Conservation (phyloP, 1,140 invertebrate species). For the Drosophila orosa region DNA sequence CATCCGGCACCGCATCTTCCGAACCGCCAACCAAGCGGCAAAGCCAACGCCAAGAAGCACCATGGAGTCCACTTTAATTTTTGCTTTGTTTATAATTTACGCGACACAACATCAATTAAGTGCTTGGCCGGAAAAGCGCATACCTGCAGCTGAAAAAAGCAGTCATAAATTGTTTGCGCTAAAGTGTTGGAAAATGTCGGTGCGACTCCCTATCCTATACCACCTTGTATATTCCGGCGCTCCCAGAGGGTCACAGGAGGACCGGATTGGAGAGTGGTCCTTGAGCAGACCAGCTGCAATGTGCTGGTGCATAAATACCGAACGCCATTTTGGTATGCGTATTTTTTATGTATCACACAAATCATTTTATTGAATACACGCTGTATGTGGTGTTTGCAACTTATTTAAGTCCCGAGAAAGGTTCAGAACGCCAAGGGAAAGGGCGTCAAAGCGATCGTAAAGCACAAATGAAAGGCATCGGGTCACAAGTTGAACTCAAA, state of each 20-base stretch:
- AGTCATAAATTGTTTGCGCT: slow-evolving; percentile 75
- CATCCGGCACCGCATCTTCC: slow-evolving; percentile 63
- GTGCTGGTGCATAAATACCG: slow-evolving; percentile 65
- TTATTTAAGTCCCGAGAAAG: slow-evolving; percentile 47
- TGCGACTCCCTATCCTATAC: slow-evolving; percentile 11
- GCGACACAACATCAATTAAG: slow-evolving; percentile 83
- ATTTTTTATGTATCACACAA: slow-evolving; percentile 66
- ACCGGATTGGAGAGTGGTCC: not conserved
- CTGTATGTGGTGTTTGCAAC: slow-evolving; percentile 18
- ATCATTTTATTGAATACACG: slow-evolving; percentile 68
- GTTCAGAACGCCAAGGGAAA: not conserved
- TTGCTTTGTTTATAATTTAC: slow-evolving; percentile 83
- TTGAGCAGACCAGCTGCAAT: slow-evolving; percentile 60
- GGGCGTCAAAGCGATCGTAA: too few species aligned
- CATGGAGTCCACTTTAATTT: slow-evolving; percentile 78
- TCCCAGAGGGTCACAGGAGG: slow-evolving; percentile 19
- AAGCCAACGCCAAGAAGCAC: slow-evolving; percentile 36
- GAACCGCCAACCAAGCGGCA: slow-evolving; percentile 17
- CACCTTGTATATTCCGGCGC: slow-evolving; percentile 9
- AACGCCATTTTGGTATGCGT: slow-evolving; percentile 69
- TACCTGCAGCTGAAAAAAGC: slow-evolving; percentile 82
- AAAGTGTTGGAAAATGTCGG: slow-evolving; percentile 68
- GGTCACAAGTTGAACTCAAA: not conserved
- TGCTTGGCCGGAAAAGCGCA: slow-evolving; percentile 81
- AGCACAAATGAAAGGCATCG: not conserved